Evolutionary conservation across 2,113 vertebrate species (phyloP), one percentile per base, ranked within the genome.

Genomic region (Indri indri): DNA sequence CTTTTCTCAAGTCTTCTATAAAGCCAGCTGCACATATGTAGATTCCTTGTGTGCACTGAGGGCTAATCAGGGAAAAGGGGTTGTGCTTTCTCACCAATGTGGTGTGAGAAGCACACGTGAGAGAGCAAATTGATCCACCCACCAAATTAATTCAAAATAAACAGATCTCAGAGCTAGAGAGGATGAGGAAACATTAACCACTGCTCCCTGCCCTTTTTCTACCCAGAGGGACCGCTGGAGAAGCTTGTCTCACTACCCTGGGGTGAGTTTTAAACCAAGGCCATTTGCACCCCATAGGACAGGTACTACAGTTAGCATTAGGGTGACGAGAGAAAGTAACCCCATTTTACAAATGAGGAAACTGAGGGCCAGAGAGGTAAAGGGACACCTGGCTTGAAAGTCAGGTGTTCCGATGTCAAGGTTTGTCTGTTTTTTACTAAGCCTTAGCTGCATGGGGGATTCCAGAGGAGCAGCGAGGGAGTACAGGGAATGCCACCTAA

Each of bases 11-110:
- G 47, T 37, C 71, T 90, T 88, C 71, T 7, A 2, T 22, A n/a
- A 73, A 80, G 71, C 34, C 77, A 42, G 63, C 3, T 16, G 34
- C 1, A 10, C 12, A 0, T 8, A 7, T 9, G 42, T 14, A 70
- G 13, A 40, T 3, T 32, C n/a, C 18, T 18, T 65, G 25, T 27
- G 47, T 23, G 25, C 6, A 0, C 0, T 4, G 0, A 54, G 10
- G 22, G 79, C 32, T 81, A 77, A 22, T 32, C 30, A 61, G 3
- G 74, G 50, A 16, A 65, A 80, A 18, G 22, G 10, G 13, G 5
- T 27, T 14, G 57, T 1, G 32, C 14, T 20, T 34, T 32, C 77
- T 63, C 45, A 20, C 47, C 47, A 27, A 0, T 37, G n/a, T 42
- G 32, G 6, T 13, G 0, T n/a, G 4, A 85, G 54, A 50, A 30